phyloP scores from a whole-genome alignment of 2,888 invertebrate genomes.

The Galerucella nymphaeae region DNA sequence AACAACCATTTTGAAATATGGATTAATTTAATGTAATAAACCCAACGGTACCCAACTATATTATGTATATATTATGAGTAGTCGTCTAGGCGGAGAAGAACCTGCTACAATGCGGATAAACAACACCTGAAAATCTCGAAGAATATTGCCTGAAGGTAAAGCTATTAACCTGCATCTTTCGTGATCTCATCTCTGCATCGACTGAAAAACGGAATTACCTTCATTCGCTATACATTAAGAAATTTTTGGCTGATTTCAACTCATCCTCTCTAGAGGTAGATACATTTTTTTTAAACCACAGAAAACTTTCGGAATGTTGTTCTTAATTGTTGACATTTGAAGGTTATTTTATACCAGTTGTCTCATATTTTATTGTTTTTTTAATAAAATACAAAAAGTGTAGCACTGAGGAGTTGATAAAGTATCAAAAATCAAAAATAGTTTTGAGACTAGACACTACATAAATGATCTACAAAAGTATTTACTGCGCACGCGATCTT shows the following conservation, averaged over 20 bases:
- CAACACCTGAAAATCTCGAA: constrained; percentile 39
- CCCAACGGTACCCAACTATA: constrained; percentile 7
- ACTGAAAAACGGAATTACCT: constrained; percentile 35
- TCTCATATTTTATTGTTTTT: not conserved
- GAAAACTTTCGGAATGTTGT: constrained; percentile 4
- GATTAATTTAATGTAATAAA: not conserved
- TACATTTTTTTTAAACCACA: constrained; percentile 1
- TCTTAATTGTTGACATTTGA: too few species aligned
- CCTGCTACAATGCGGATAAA: constrained; percentile 51
- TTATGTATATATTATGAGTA: constrained; percentile 21
- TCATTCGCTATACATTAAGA: constrained; percentile 32
- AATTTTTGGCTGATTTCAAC: constrained; percentile 19
- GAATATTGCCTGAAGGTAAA: constrained; percentile 35
- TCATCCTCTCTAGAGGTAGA: constrained; percentile 5
- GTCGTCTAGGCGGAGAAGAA: constrained; percentile 37
- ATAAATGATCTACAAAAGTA: too few species aligned
- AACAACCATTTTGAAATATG: too few species aligned
- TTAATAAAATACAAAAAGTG: not conserved
- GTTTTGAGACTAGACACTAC: too few species aligned
- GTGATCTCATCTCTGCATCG: constrained; percentile 43
- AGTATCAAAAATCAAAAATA: too few species aligned
- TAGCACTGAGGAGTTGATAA: too few species aligned
- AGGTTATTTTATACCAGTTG: too few species aligned
- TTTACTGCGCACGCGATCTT: too few species aligned
- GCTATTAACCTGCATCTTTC: constrained; percentile 47